Base-by-base conservation (phyloP, 2,113 vertebrate genomes). In the Onychorhynchus coronatus region DNA sequence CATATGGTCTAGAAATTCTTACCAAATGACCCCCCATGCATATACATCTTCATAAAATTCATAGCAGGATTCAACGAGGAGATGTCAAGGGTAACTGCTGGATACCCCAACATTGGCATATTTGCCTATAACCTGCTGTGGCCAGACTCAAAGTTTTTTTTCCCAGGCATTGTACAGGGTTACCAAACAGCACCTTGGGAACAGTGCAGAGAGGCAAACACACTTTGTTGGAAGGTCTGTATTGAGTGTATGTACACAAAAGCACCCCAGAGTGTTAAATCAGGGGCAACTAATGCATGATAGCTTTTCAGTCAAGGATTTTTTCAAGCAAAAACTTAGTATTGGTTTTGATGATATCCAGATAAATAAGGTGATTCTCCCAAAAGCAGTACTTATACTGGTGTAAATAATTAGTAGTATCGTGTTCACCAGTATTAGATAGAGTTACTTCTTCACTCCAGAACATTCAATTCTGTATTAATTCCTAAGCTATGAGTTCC, bases 161-260 rank as follows among this genome's bases (percentile, higher is more conserved):
- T 6, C 0, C 2, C 4, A 1, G 11, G 35, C 2, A 0, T 11
- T 31, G 23, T 0, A 2, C 1, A 1, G 14, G 4, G 15, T 11
- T 33, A 35, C 7, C 55, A 53, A 63, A 41, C 1, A 24, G 4
- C 3, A 4, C 4, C n/a, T 22, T 12, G 8, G 44, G 24, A 68
- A 58, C 19, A 63, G 13, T n/a, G 49, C 17, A 41, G 16, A n/a
- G 16, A 42, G 15, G 23, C 5, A 66, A 53, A 25, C 24, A 14
- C 2, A 7, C 6, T 47, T 53, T 18, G 3, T 25, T 35, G 53
- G 31, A 58, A 11, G 9, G 21, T 41, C 23, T 52, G 0, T 13
- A 6, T 10, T 30, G 67, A 58, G 22, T 23, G 20, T 77, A 14
- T 6, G 23, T 11, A 59, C 50, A 47, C 28, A 52, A 71, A 67